Evolutionary conservation across 2,113 vertebrate genomes (phyloP).

Genomic region (Labeo rohita): DNA sequence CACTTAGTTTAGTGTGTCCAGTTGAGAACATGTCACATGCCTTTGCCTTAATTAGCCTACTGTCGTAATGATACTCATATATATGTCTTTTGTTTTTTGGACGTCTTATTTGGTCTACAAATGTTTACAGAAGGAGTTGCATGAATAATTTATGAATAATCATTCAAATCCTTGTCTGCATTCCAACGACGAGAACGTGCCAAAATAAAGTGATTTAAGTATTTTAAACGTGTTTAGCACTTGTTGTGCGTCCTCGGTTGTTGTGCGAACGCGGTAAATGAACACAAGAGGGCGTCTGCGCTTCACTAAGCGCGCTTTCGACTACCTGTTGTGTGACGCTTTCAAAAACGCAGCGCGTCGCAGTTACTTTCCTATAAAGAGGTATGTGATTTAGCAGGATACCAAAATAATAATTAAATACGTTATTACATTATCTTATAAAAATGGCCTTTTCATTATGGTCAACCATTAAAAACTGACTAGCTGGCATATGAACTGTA

Average conservation of each 20-base stretch:
- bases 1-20: neutral
- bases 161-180: neutral
- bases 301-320: neutral
- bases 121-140: conserved; percentile 35
- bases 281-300: conserved; percentile 41
- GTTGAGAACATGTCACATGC: neutral
- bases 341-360: neutral
- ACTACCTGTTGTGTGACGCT: conserved; percentile 48
- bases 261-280: neutral
- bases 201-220: conserved; percentile 6
- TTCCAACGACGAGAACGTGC: conserved; percentile 12
- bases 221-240: neutral
- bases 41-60: conserved; percentile 7
- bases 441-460: neutral
- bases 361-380: neutral
- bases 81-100: neutral
- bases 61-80: conserved; percentile 1
- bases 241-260: neutral
- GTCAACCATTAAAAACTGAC: neutral
- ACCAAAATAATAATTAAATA: neutral
- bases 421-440: neutral
- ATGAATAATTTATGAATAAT: neutral
- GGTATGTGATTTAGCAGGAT: neutral
- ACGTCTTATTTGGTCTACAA: neutral
- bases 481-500: neutral